Evolutionary conservation across 2,797 vertebrate genomes (phyloP).

Genomic region (Hippoglossus hippoglossus): DNA sequence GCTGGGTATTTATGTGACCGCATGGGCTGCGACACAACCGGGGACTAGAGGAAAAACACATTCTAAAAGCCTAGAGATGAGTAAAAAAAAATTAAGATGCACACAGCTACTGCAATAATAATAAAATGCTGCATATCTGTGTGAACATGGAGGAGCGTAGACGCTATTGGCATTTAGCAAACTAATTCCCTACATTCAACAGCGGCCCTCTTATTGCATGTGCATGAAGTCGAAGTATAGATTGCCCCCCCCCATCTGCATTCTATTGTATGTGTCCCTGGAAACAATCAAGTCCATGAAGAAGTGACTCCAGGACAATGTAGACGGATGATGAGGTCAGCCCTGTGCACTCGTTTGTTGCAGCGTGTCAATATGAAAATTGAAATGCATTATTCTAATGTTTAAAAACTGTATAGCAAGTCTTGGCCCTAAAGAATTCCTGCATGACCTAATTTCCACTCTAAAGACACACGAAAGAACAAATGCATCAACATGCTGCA

Average conservation of each 20-base stretch:
- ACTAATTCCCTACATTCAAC: constrained; percentile 9
- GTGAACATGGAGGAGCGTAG: constrained; percentile 8
- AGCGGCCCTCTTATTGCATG: constrained; percentile 10
- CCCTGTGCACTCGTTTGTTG: not conserved
- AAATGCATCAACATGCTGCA: not conserved
- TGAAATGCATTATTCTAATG: constrained; percentile 18
- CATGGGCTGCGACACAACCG: constrained; percentile 8
- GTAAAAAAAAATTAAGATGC: constrained; percentile 27
- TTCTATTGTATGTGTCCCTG: constrained; percentile 1
- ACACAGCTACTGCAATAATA: constrained; percentile 6
- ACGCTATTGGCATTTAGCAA: constrained; percentile 13
- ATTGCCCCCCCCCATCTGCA: not conserved
- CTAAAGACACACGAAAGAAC: not conserved
- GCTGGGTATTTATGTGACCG: constrained; percentile 12
- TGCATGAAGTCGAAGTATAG: not conserved
- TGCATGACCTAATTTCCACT: not conserved
- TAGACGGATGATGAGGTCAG: constrained; percentile 30
- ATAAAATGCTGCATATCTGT: constrained; percentile 11
- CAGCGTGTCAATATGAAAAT: constrained; percentile 16
- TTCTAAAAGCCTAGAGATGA: constrained; percentile 9
- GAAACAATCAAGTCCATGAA: constrained; percentile 9
- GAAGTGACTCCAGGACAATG: constrained; percentile 31
- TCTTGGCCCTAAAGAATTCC: not conserved
- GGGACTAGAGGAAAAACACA: constrained; percentile 2
- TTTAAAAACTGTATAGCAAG: not conserved